These are phyloP conservation scores for Scleropages formosus DNA, from an alignment of 2,797 vertebrate genomes.

Conservation along the genomic window DNA sequence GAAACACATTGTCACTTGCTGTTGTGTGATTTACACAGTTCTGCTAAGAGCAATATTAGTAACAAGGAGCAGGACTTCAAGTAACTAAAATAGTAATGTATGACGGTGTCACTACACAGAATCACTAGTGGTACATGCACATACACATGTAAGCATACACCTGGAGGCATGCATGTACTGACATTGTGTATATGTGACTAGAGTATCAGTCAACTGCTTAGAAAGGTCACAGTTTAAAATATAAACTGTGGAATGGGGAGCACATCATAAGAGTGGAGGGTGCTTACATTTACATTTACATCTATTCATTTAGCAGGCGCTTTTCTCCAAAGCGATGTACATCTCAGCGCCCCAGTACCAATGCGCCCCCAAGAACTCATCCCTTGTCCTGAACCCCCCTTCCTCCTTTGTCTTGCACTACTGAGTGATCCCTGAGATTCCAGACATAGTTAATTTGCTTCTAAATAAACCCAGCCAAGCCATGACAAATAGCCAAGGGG, in stretches of 20 bases:
- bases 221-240: not conserved
- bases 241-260: not conserved
- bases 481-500: conserved; percentile 75
- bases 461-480: conserved; percentile 77
- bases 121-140: conserved; percentile 4
- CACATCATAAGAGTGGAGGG: not conserved
- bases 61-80: too few relatives aligned
- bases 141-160: conserved; percentile 28
- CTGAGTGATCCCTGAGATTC: conserved; percentile 63
- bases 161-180: not conserved
- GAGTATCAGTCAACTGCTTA: not conserved
- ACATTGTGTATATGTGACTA: not conserved
- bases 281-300: too few relatives aligned
- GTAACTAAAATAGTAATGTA: too few relatives aligned
- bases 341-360: too few relatives aligned
- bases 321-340: too few relatives aligned
- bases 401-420: not conserved
- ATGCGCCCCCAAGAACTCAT: not conserved
- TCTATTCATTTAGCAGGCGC: too few relatives aligned
- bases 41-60: too few relatives aligned
- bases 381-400: not conserved
- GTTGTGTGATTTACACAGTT: too few relatives aligned
- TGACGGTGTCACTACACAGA: too few relatives aligned
- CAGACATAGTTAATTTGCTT: conserved; percentile 80
- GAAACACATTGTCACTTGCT: too few relatives aligned